These are phyloP conservation scores for Nymphalis io DNA, from an alignment of 1,140 invertebrate species.

Conservation along the genomic window DNA sequence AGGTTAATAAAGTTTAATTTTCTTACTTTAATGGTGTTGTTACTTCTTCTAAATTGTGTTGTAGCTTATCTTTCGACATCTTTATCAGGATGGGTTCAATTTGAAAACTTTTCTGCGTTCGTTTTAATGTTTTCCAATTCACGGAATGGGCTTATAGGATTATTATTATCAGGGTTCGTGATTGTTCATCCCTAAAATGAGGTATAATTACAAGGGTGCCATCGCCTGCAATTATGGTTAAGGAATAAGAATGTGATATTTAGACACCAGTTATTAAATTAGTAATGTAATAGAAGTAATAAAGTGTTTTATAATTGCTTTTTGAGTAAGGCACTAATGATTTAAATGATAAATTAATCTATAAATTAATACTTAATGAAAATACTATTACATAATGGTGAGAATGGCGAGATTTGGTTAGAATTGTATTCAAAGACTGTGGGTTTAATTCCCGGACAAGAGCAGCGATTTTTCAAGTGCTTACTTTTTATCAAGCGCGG, in stretches of 20 bases:
- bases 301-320: too few species aligned
- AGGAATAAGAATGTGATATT: not conserved
- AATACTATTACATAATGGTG: too few species aligned
- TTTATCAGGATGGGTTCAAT: constrained; percentile 6
- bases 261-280: too few species aligned
- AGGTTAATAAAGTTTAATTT: not conserved
- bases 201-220: not conserved
- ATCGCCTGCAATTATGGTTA: not conserved
- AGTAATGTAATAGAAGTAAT: too few species aligned
- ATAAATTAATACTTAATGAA: too few species aligned
- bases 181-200: not conserved
- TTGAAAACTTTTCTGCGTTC: constrained; percentile 17
- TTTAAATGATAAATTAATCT: too few species aligned
- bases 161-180: constrained; percentile 16
- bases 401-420: too few species aligned
- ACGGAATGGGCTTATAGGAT: constrained; percentile 5
- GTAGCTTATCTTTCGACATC: constrained; percentile 12
- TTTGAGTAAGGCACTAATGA: too few species aligned
- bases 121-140: constrained; percentile 12
- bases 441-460: too few species aligned
- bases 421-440: too few species aligned
- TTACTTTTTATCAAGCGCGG: too few species aligned
- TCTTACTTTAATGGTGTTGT: not conserved
- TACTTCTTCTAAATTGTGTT: not conserved
- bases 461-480: too few species aligned